Evolutionary conservation across 2,797 vertebrate genomes (phyloP).

Genomic region (Malurus splendens): DNA sequence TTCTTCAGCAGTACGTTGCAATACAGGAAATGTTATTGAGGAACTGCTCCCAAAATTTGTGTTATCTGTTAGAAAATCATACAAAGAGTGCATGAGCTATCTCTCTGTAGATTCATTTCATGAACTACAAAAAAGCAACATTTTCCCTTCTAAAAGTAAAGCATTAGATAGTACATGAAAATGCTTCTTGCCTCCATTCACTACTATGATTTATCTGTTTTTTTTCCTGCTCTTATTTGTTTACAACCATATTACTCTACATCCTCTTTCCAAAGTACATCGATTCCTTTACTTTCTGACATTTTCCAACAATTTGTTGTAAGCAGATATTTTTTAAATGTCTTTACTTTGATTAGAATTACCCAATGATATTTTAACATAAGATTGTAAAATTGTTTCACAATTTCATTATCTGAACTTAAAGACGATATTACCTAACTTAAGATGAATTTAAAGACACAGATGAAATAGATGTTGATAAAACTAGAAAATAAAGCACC

Average conservation of each 20-base stretch:
- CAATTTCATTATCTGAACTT: neutral
- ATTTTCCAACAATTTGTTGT: neutral
- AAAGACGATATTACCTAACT: neutral
- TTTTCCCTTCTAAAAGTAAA: neutral
- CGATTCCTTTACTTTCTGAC: neutral
- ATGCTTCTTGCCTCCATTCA: neutral
- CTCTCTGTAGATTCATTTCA: neutral
- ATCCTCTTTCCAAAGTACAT: neutral
- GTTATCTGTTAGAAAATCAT: slow-evolving; percentile 60
- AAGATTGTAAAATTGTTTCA: neutral
- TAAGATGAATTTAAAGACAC: neutral
- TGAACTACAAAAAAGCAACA: neutral
- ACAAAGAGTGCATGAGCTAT: neutral
- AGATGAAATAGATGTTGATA: neutral
- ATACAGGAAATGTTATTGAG: slow-evolving; percentile 70
- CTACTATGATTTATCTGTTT: neutral
- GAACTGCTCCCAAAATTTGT: slow-evolving; percentile 63
- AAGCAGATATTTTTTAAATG: neutral
- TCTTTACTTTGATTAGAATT: neutral
- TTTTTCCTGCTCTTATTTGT: neutral
- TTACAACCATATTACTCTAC: neutral
- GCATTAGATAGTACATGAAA: neutral
- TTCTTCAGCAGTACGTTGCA: slow-evolving; percentile 72
- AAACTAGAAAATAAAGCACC: neutral
- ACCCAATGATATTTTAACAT: neutral